Evolutionary conservation across 2,888 invertebrate species (phyloP), one percentile per base, ranked within the genome.

Genomic region (Lapara coniferarum): DNA sequence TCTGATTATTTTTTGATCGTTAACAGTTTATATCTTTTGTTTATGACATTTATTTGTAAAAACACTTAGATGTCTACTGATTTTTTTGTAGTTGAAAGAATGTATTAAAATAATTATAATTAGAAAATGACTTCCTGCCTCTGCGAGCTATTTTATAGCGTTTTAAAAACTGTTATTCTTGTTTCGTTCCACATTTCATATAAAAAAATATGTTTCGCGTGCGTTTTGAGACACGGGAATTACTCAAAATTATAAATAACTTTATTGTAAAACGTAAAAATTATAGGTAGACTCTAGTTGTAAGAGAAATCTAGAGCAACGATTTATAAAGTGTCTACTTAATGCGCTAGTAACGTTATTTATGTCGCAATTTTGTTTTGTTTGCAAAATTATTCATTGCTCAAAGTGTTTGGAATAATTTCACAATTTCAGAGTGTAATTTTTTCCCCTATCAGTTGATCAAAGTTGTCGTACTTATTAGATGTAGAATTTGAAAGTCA

Each of bases 231-330:
- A 63, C 63, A 63, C 63, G 49, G 49, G 63, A 46, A 13, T 19
- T 49, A 63, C 63, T 63, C 63, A 63, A 49, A 63, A 19, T 19
- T 49, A 63, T 63, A 63, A 63, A 63, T 63, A 63, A 19, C 46
- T 63, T 63, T 63, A 63, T 63, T 63, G 63, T 63, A 63, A 63
- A 63, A 46, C 49, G 19, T 63, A 49, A 63, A 63, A 63, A 63
- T 16, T 49, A 49, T 25, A 63, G 63, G 46, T 63, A 63, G 19
- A 12, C 6, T 19, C 13, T 46, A 4, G 46, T 63, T 63, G 25
- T 46, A 19, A 49, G 2, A 59, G 25, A 59, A 63, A 63, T 63
- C 19, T 63, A 7, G 63, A 49, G 13, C 63, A 13, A 46, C 49
- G 46, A 49, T 49, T 63, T 63, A 49, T 63, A 59, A 59, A 59